Evolutionary conservation across 1,140 invertebrate genomes (phyloP).

Genomic region (Akabosia matsudoensis): DNA sequence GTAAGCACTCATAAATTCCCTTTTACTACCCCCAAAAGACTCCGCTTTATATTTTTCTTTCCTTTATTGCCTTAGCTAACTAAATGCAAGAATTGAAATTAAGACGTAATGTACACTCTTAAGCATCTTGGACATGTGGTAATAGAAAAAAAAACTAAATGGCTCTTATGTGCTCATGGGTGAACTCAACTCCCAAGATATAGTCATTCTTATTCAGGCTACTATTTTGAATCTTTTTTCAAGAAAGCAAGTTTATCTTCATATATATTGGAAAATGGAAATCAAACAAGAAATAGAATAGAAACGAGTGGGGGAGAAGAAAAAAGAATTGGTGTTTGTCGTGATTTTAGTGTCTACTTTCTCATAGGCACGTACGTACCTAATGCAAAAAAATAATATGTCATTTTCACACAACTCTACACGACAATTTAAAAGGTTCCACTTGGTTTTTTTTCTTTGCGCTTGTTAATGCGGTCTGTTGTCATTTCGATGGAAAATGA

Average conservation of each 20-base stretch:
- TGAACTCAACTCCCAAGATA: not conserved
- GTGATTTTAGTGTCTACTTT: not conserved
- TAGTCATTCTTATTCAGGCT: too few species aligned
- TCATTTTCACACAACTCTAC: not conserved
- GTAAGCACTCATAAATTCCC: slow-evolving; percentile 23
- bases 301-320: not conserved
- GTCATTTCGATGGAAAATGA: too few species aligned
- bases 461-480: not conserved
- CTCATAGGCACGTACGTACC: not conserved
- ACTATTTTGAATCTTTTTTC: too few species aligned
- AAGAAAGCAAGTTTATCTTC: too few species aligned
- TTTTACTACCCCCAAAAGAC: slow-evolving; percentile 20
- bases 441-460: not conserved
- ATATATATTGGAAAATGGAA: too few species aligned
- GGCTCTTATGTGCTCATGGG: not conserved
- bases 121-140: not conserved
- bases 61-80: not conserved
- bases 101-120: not conserved
- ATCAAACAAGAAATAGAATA: too few species aligned
- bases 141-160: not conserved
- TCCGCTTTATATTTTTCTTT: not conserved
- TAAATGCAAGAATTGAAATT: not conserved
- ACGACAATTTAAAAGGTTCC: not conserved
- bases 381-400: not conserved
- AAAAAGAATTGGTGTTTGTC: not conserved